Evolutionary conservation across 1,140 invertebrate species (phyloP), one percentile per base, ranked within the genome.

Genomic region (Druon quercuslanigerum): DNA sequence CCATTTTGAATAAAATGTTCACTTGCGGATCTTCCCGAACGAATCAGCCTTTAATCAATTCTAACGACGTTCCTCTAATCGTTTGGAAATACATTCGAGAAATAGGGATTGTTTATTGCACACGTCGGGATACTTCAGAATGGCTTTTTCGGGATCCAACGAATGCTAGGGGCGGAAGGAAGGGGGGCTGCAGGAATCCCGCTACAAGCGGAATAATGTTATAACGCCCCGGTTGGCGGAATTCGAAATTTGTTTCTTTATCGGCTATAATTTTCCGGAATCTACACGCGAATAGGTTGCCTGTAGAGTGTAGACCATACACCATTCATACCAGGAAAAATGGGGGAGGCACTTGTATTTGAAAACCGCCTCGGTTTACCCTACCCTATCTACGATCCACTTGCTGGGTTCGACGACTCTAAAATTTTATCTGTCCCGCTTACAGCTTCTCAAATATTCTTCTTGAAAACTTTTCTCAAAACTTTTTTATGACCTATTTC

Each of bases 191-290:
- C 50, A 75, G 75, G 77, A 84, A 83, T 85, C 82, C 83, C 80
- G 82, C 72, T 86, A 87, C 85, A 86, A 86, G 77, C 80, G 83
- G 83, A 89, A 90, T 89, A 90, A 87, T 87, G 86, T 87, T 88
- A 87, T 88, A 88, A 87, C 88, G 83, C 83, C 81, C 75, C 82
- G 76, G 77, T 79, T 83, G 77, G 77, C 60, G 85, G 88, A 89
- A 90, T 90, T 89, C 78, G 83, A 86, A 90, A 90, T 90, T 90
- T 90, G 89, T 90, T 90, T 89, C 89, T 90, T 90, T 90, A 90
- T 90, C 89, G 89, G 86, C 87, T 85, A 90, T 90, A 90, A 90
- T 90, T 90, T 90, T 89, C 79, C 82, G 73, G 88, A 83, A 90
- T 88, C 88, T 85, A 88, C 86, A 84, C 88, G 85, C 84, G 85